These are phyloP conservation scores for Coelopa pilipes DNA, from an alignment of 2,888 invertebrate genomes.

Conservation along the genomic window DNA sequence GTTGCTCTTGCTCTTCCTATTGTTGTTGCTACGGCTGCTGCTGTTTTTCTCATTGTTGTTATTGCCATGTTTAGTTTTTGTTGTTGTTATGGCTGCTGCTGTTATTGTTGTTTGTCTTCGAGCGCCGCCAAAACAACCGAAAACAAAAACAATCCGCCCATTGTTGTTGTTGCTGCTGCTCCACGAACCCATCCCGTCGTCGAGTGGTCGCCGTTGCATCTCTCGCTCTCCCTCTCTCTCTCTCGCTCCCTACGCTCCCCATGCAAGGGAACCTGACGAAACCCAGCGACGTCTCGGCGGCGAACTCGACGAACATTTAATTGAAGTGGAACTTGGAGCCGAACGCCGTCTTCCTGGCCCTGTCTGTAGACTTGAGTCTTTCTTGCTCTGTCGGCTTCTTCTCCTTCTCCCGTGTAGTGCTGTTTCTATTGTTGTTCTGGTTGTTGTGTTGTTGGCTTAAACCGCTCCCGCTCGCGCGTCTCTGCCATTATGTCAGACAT, in stretches of 20 bases:
- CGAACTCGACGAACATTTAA: constrained; percentile 14
- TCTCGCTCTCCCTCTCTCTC: constrained; percentile 10
- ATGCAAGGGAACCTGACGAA: not conserved
- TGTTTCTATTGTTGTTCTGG: not conserved
- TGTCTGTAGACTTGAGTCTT: not conserved
- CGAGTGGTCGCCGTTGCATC: not conserved
- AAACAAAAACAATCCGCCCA: not conserved
- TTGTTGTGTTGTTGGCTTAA: not conserved
- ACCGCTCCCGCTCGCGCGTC: no score
- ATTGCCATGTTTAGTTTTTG: no score
- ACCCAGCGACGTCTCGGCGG: no score
- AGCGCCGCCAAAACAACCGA: constrained; percentile 12
- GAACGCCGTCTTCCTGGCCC: not conserved
- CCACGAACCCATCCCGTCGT: not conserved
- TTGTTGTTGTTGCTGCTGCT: not conserved
- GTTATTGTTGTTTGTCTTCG: constrained; percentile 2
- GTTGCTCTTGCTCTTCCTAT: no score
- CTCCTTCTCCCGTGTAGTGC: not conserved
- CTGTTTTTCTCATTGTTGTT: not conserved
- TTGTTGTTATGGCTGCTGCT: not conserved
- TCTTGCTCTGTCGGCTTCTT: not conserved
- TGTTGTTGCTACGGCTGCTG: not conserved
- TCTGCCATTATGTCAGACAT: no score
- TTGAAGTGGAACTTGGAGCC: constrained; percentile 9
- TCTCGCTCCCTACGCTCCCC: not conserved